Evolutionary conservation across 2,888 invertebrate genomes (phyloP), one percentile per base, ranked within the genome.

Genomic region (Lottia scabra): DNA sequence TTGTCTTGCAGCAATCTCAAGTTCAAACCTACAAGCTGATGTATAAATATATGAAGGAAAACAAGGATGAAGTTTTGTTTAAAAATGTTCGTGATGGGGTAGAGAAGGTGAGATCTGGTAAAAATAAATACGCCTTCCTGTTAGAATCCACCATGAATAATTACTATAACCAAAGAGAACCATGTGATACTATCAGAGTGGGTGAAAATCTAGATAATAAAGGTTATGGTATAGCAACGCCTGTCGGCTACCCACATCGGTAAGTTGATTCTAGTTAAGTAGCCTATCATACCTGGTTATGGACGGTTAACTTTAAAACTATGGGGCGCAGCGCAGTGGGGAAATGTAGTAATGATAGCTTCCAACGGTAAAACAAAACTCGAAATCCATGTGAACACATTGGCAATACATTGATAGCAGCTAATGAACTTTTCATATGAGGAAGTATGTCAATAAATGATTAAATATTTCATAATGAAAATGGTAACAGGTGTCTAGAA

Each of bases 221-320:
- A 89, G 97, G 98, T 77, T 99, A 98, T 87, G 99, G 97, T 19
- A 94, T 99, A 46, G 99, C 96, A 48, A 97, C 97, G 68, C 94
- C 96, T 6, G 93, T 97, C 63, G 76, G 78, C n/a, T 82, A 81
- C 19, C 78, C 80, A 43, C 73, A 84, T 23, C 81, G 81, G 85
- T 85, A 63, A 67, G 65, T 26, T 13, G 38, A n/a, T 46, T 15
- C 15, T 6, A 12, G 38, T 2, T 6, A n/a, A n/a, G n/a, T n/a
- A n/a, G n/a, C n/a, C n/a, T n/a, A n/a, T n/a, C n/a, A n/a, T n/a
- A n/a, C n/a, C n/a, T n/a, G n/a, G n/a, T n/a, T n/a, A n/a, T n/a
- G n/a, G n/a, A n/a, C n/a, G n/a, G n/a, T n/a, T n/a, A n/a, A n/a
- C n/a, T n/a, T n/a, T n/a, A n/a, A n/a, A n/a, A n/a, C n/a, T n/a